Percentiles rank a stretch among this genome's conserved stretches.
Conservation (phyloP, 1,140 invertebrate species). For the Drosophila nebulosa region DNA sequence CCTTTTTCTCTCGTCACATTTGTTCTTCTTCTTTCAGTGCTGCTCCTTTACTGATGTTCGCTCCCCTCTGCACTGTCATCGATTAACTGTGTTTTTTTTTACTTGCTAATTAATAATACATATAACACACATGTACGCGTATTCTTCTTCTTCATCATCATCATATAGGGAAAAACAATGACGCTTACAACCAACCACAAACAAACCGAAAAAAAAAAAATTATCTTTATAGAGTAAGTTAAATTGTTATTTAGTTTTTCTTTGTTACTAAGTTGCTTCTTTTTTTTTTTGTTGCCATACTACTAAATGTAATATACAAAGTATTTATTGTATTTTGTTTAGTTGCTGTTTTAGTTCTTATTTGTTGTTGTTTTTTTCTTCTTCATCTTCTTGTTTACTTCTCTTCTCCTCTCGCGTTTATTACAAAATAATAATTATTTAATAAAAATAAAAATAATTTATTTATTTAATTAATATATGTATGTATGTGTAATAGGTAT, state of each 20-base stretch:
- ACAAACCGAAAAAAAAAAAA: slow-evolving; percentile 26
- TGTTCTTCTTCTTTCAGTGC: not conserved
- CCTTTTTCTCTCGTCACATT: not conserved
- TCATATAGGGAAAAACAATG: slow-evolving; percentile 20
- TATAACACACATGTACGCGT: slow-evolving; percentile 19
- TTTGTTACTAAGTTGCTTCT: slow-evolving; percentile 4
- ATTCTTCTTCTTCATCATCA: too few relatives aligned
- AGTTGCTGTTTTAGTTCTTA: not conserved
- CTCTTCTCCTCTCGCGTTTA: slow-evolving; percentile 35
- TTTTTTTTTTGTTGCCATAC: not conserved
- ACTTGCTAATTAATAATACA: slow-evolving; percentile 51
- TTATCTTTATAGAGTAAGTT: slow-evolving; percentile 10
- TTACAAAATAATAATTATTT: slow-evolving; percentile 75
- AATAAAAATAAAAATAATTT: slow-evolving; percentile 75
- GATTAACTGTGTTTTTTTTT: not conserved
- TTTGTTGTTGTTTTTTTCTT: not conserved
- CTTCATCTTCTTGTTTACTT: not conserved
- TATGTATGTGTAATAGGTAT: slow-evolving; percentile 54
- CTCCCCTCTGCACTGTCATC: not conserved
- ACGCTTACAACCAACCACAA: slow-evolving; percentile 16
- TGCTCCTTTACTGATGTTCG: not conserved
- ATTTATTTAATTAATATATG: slow-evolving; percentile 61
- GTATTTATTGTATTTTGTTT: not conserved
- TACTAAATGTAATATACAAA: slow-evolving; percentile 13
- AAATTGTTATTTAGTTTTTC: slow-evolving; percentile 23